Evolutionary conservation across 2,888 invertebrate species (phyloP), one percentile per base, ranked within the genome.

Genomic region (Diploptera punctata): DNA sequence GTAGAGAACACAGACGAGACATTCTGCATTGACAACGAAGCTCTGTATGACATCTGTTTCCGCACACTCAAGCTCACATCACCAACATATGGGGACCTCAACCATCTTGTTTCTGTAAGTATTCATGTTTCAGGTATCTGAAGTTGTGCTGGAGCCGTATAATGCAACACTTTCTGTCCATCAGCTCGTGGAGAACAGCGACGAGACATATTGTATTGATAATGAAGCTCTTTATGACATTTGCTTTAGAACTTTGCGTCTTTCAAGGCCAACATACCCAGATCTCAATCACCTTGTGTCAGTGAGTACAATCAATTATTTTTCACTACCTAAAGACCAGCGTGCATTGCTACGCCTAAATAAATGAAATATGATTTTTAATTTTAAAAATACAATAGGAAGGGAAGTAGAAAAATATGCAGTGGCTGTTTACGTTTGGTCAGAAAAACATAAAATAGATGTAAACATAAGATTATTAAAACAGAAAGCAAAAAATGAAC

Each of bases 41-140:
- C 86, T 62, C 80, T 87, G 4, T 86, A 86, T 77, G 84, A 86
- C 76, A 86, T 87, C 75, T 86, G 86, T 78, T 83, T 84, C 80
- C 77, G 78, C 10, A 86, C 86, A 1, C 81, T 87, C 60, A 85
- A 86, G 78, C 81, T 87, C 5, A 80, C 80, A 75, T 84, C 84
- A 24, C 88, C 88, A 7, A 86, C 86, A 2, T 88, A 87, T 77
- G 86, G 87, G 65, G 88, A 89, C 78, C 81, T 88, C 74, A 88
- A 88, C 81, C 83, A 89, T 81, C 82, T 88, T 62, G 87, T 86
- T 2, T 82, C 83, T 2, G 70, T 77, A 21, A 77, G 77, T 24
- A 77, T 84, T 75, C 13, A 5, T 90, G 75, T 90, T 57, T 29
- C 57, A 57, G 57, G 57, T 57, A 5, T 57, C 57, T 29, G n/a